Evolutionary conservation across 2,888 invertebrate genomes (phyloP).

Genomic region (Notodonta ziczac): DNA sequence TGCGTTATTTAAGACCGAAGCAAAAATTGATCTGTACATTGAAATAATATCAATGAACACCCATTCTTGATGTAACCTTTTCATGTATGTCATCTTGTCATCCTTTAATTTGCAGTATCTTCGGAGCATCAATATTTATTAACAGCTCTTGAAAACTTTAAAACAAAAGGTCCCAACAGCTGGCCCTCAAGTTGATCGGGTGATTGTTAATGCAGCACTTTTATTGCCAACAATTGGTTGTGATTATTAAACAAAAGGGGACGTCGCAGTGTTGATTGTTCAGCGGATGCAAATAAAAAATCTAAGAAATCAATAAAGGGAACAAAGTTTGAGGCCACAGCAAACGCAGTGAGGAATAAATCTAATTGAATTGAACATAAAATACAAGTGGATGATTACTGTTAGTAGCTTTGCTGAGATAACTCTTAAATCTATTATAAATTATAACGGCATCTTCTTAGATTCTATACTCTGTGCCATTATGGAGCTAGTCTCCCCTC

Average conservation of each 20-base stretch:
- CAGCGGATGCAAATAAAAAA: constrained; percentile 35
- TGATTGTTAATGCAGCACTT: constrained; percentile 60
- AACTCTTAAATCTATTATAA: too few species aligned
- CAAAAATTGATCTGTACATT: neutral
- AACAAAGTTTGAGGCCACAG: neutral
- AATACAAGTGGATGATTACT: neutral
- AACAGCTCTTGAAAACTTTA: constrained; percentile 42
- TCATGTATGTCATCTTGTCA: too few species aligned
- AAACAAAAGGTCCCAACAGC: constrained; percentile 51
- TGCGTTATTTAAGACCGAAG: neutral
- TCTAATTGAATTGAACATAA: neutral
- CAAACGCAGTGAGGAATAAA: constrained; percentile 15
- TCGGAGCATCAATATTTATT: constrained; percentile 13
- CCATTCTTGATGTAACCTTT: neutral
- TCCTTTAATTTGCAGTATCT: neutral
- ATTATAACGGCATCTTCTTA: too few species aligned
- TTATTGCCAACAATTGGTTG: constrained; percentile 72
- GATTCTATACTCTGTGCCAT: too few species aligned
- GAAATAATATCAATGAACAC: neutral
- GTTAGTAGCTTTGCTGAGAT: too few species aligned
- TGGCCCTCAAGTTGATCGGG: constrained; percentile 53
- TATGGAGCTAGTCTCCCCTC: too few species aligned
- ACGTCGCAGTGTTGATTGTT: constrained; percentile 41
- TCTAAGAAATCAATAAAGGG: constrained; percentile 11
- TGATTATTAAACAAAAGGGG: constrained; percentile 56